phyloP scores from a whole-genome alignment of 1,140 invertebrate genomes.

The Vollenhovia emeryi region DNA sequence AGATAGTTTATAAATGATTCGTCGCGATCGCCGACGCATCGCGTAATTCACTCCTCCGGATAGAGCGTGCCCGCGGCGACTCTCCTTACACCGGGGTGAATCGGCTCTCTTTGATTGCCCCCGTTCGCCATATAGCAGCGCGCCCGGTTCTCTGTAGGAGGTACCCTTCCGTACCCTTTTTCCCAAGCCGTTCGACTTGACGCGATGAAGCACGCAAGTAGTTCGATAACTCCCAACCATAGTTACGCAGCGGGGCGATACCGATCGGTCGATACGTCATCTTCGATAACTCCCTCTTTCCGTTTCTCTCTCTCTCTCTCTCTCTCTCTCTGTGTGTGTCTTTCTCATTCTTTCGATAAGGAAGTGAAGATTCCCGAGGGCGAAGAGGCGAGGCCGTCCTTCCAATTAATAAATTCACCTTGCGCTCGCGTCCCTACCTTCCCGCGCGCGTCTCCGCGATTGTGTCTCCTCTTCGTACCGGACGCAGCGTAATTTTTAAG shows the following conservation, averaged over 20 bases:
- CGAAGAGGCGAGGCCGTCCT: slow-evolving; percentile 16
- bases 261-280: slow-evolving; percentile 69
- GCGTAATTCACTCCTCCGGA: slow-evolving; percentile 51
- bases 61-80: slow-evolving; percentile 26
- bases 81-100: slow-evolving; percentile 48
- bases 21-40: slow-evolving; percentile 21
- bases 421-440: not conserved
- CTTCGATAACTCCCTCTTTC: slow-evolving; percentile 57
- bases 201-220: slow-evolving; percentile 65
- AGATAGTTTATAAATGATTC: slow-evolving; percentile 60
- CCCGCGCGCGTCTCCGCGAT: not conserved
- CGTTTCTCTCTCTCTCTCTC: not conserved
- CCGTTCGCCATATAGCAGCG: slow-evolving; percentile 40
- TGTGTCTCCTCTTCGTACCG: slow-evolving; percentile 1
- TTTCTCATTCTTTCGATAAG: slow-evolving; percentile 52
- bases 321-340: not conserved
- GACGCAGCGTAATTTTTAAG: slow-evolving; percentile 46
- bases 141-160: slow-evolving; percentile 57
- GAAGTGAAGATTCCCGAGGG: slow-evolving; percentile 33
- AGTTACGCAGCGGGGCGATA: slow-evolving; percentile 71
- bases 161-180: slow-evolving; percentile 36
- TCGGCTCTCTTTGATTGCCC: slow-evolving; percentile 66
- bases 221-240: slow-evolving; percentile 68
- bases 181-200: slow-evolving; percentile 34
- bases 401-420: slow-evolving; percentile 69